These are phyloP conservation scores for Netelia inedita DNA, from an alignment of 2,888 invertebrate species.

Conservation along the genomic window DNA sequence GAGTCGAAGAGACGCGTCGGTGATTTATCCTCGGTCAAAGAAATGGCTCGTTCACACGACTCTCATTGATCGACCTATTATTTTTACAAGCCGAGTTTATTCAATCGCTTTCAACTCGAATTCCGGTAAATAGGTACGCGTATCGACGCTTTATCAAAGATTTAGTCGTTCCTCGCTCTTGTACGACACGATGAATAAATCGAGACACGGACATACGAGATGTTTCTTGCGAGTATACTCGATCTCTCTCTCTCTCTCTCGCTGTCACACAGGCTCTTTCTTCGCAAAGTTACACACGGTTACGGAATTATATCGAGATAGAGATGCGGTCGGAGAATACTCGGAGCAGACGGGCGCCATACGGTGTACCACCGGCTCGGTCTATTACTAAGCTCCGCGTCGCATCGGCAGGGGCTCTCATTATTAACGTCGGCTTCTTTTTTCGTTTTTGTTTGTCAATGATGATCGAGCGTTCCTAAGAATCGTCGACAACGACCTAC, in stretches of 20 bases:
- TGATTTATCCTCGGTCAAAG: too few species aligned
- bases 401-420: conserved; percentile 79
- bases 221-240: neutral
- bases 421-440: conserved; percentile 64
- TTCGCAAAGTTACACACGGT: conserved; percentile 3
- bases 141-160: neutral
- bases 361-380: conserved; percentile 58
- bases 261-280: neutral
- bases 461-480: conserved; percentile 16
- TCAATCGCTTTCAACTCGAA: too few species aligned
- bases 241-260: neutral
- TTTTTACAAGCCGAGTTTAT: too few species aligned
- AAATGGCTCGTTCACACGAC: too few species aligned
- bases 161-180: neutral
- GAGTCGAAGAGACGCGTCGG: too few species aligned
- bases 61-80: too few species aligned
- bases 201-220: neutral
- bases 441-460: conserved; percentile 12
- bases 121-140: neutral
- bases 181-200: neutral
- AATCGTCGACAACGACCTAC: conserved; percentile 20
- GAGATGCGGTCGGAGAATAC: conserved; percentile 79
- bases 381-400: neutral
- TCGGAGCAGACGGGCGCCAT: conserved; percentile 82
- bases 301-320: conserved; percentile 58